Evolutionary conservation across 1,140 invertebrate genomes (phyloP).

Genomic region (Eupeodes corollae): DNA sequence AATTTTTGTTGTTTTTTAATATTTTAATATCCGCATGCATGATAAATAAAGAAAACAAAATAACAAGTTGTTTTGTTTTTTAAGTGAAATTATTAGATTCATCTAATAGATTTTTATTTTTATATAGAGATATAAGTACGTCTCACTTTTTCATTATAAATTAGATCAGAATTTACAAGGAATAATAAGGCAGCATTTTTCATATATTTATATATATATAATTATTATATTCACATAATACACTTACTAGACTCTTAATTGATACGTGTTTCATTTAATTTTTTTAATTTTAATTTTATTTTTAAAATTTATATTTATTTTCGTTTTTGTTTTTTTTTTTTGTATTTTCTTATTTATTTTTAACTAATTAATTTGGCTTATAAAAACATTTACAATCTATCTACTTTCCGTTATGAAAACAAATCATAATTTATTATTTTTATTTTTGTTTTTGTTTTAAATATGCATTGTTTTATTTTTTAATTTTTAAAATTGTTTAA

Average conservation of each 20-base stretch:
- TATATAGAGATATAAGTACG: background rate
- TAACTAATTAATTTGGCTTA: background rate
- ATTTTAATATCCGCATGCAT: no score
- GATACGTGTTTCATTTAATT: conserved; percentile 22
- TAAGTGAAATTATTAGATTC: conserved; percentile 8
- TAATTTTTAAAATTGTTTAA: conserved; percentile 12
- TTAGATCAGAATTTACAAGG: conserved; percentile 25
- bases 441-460: conserved; percentile 6
- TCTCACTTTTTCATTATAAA: conserved; percentile 1
- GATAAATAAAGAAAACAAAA: conserved; percentile 3
- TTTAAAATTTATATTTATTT: conserved; percentile 13
- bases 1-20: no score
- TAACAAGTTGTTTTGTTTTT: conserved; percentile 15
- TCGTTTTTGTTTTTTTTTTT: conserved; percentile 23
- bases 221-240: conserved; percentile 11
- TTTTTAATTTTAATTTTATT: conserved; percentile 12
- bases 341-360: conserved; percentile 4
- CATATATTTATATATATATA: no score
- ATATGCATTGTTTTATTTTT: conserved; percentile 1
- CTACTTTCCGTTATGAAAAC: conserved; percentile 4
- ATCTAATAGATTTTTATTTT: conserved; percentile 5
- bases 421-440: conserved; percentile 5
- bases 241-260: conserved; percentile 1
- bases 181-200: conserved; percentile 35
- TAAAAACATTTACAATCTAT: no score